Percentiles rank a stretch among this genome's conserved stretches.
phyloP scores from a whole-genome alignment of 2,797 vertebrate species.

The Peromyscus eremicus region DNA sequence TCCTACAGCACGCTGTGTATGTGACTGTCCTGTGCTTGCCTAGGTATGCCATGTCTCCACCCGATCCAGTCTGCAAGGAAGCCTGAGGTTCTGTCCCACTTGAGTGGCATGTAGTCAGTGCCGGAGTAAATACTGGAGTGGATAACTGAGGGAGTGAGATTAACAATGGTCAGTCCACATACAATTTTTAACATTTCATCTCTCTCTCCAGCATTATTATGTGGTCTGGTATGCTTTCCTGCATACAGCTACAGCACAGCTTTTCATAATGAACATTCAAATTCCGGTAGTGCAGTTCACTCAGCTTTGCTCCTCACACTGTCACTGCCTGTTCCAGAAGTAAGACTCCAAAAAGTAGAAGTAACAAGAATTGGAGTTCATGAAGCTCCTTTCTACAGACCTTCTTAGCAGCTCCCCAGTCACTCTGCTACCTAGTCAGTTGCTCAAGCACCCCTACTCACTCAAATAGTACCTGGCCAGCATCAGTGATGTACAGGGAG shows the following conservation, averaged over 20 bases:
- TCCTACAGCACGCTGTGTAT: not conserved
- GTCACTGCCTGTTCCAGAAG: not conserved
- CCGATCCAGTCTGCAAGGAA: not conserved
- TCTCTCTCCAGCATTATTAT: slow-evolving; percentile 1
- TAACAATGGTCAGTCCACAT: slow-evolving; percentile 9
- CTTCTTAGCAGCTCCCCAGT: not conserved
- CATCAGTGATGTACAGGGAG: not conserved
- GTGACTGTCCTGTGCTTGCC: not conserved
- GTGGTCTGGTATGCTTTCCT: not conserved
- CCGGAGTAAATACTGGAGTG: not conserved
- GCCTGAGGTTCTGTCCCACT: not conserved
- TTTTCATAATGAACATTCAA: slow-evolving; percentile 14
- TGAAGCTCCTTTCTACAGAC: not conserved
- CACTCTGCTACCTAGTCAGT: not conserved
- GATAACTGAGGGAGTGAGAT: not conserved
- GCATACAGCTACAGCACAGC: not conserved
- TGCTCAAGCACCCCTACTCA: not conserved
- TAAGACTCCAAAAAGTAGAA: not conserved
- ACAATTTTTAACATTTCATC: slow-evolving; percentile 17
- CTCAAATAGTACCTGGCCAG: rapidly evolving
- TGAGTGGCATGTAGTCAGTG: not conserved
- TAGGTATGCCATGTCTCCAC: not conserved
- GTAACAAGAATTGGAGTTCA: not conserved
- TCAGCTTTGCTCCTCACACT: slow-evolving; percentile 19
- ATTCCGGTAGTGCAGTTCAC: not conserved